Percentiles rank a stretch among this genome's conserved stretches.
phyloP scores from a whole-genome alignment of 2,113 vertebrate genomes.

The Drymodes brunneopygia region DNA sequence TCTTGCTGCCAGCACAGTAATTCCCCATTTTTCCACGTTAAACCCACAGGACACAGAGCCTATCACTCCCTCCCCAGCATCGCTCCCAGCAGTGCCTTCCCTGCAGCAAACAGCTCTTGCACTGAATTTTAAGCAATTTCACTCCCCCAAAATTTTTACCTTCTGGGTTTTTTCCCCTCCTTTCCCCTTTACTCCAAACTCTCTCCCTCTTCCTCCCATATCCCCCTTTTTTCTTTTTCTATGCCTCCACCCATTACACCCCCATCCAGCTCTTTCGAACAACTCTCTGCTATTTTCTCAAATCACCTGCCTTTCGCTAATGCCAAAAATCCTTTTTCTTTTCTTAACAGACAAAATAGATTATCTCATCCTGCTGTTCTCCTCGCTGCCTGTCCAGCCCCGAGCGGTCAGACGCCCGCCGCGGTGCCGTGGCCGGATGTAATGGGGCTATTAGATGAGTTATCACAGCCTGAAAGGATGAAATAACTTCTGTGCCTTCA shows the following conservation, averaged over 20 bases:
- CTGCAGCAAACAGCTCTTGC: not conserved
- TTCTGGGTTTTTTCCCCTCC: not conserved
- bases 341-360: slow-evolving; percentile 30
- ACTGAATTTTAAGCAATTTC: not conserved
- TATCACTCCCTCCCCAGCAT: not conserved
- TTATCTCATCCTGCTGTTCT: slow-evolving; percentile 15
- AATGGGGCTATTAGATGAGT: slow-evolving; percentile 55
- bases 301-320: slow-evolving; percentile 46
- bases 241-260: not conserved
- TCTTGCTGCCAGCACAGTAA: not conserved
- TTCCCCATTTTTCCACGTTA: not conserved
- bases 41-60: not conserved
- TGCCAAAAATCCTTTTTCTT: slow-evolving; percentile 20
- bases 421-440: slow-evolving; percentile 5
- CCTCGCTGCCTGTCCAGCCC: not conserved
- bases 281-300: slow-evolving; percentile 38
- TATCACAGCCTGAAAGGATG: slow-evolving; percentile 55
- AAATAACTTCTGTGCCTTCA: slow-evolving; percentile 31
- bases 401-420: not conserved
- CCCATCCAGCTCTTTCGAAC: not conserved
- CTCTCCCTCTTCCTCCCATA: not conserved
- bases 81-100: not conserved
- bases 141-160: not conserved
- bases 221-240: not conserved
- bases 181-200: not conserved